phyloP scores from a whole-genome alignment of 1,140 invertebrate species.

The Centruroides vittatus region DNA sequence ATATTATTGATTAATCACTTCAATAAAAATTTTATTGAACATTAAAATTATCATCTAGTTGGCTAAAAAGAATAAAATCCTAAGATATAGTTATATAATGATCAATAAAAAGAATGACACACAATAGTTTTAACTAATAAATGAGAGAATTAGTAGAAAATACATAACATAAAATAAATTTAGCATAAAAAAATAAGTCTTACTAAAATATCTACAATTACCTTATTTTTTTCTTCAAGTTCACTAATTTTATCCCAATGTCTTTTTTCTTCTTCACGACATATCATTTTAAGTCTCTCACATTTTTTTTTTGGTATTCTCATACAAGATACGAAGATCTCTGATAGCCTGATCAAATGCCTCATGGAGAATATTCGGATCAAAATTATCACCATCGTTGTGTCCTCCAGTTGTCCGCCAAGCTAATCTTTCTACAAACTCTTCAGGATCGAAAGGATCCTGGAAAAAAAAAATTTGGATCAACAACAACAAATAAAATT shows the following conservation, averaged over 20 bases:
- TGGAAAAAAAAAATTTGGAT: conserved; percentile 14
- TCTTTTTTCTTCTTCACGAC: conserved; percentile 71
- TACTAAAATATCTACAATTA: conserved; percentile 22
- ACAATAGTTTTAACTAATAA: no score
- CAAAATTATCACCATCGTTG: conserved; percentile 45
- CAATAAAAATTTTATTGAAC: no score
- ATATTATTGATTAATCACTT: no score
- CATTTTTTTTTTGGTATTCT: conserved; percentile 52
- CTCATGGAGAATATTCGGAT: conserved; percentile 50
- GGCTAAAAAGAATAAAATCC: no score
- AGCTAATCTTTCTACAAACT: conserved; percentile 92
- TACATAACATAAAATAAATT: no score
- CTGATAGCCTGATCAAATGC: conserved; percentile 84
- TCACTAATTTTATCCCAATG: conserved; percentile 66
- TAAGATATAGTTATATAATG: no score
- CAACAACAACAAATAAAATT: no score
- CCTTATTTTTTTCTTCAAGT: conserved; percentile 75
- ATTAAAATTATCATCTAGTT: no score
- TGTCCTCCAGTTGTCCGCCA: conserved; percentile 75
- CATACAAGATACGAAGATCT: conserved; percentile 17
- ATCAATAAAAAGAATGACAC: no score
- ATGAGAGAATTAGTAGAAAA: no score
- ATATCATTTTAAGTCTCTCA: conserved; percentile 61
- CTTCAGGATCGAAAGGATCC: conserved; percentile 92
- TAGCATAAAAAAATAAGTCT: no score